Evolutionary conservation across 2,888 invertebrate genomes (phyloP).

Genomic region (Chaitophorus viminalis): DNA sequence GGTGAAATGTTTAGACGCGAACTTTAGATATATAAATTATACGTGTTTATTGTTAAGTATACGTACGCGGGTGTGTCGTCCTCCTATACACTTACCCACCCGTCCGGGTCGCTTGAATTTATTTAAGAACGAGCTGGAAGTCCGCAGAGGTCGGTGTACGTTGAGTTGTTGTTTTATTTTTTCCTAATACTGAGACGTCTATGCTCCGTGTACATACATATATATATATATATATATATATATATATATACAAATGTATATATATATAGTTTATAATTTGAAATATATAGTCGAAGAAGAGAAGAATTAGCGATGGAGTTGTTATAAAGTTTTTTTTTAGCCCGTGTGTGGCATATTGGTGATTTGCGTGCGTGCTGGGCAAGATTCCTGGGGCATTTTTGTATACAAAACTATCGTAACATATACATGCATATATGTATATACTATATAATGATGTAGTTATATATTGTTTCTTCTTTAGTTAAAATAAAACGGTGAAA

Average conservation of each 20-base stretch:
- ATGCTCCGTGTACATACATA: not conserved
- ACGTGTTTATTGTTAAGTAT: too few relatives aligned
- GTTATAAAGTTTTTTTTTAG: not conserved
- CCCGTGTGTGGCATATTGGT: not conserved
- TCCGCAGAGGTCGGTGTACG: not conserved
- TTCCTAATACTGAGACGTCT: too few relatives aligned
- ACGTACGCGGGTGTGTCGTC: too few relatives aligned
- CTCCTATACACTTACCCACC: too few relatives aligned
- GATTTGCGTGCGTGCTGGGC: not conserved
- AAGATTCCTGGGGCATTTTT: not conserved
- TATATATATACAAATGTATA: too few relatives aligned
- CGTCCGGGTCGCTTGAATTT: too few relatives aligned
- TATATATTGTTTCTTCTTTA: slow-evolving; percentile 18
- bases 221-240: too few relatives aligned
- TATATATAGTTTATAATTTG: not conserved
- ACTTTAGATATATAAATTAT: slow-evolving; percentile 14
- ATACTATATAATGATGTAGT: not conserved
- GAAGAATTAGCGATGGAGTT: not conserved
- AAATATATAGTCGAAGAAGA: not conserved
- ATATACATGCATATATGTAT: not conserved
- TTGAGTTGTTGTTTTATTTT: too few relatives aligned
- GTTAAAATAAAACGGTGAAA: not conserved
- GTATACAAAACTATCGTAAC: not conserved
- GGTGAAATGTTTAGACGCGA: slow-evolving; percentile 37
- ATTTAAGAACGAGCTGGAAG: not conserved